Conservation (phyloP, 2,888 invertebrate species). For the Monochamus alternatus region DNA sequence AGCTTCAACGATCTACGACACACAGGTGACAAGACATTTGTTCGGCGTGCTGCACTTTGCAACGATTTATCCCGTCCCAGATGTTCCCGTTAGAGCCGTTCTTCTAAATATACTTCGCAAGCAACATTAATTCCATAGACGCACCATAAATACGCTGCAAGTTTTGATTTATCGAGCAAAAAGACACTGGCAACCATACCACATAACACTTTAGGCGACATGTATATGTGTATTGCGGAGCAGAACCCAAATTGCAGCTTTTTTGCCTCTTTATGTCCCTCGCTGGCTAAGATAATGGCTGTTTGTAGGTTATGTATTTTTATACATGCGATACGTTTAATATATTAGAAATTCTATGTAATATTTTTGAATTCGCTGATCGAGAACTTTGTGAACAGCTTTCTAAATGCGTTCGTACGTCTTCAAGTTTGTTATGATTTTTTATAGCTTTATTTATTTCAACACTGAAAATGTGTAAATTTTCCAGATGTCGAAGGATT, state of each 20-base stretch:
- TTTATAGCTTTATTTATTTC: too few species aligned
- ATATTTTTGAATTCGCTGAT: too few species aligned
- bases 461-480: too few species aligned
- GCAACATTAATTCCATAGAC: slow-evolving; percentile 32
- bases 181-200: not conserved
- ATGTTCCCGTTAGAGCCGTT: slow-evolving; percentile 56
- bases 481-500: too few species aligned
- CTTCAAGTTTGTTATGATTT: too few species aligned
- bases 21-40: slow-evolving; percentile 17
- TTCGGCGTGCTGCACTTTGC: slow-evolving; percentile 14
- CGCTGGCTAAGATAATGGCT: not conserved
- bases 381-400: too few species aligned
- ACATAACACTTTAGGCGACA: slow-evolving; percentile 23
- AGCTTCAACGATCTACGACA: not conserved
- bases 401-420: too few species aligned
- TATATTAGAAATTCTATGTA: too few species aligned
- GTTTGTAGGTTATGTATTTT: too few species aligned
- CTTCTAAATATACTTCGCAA: slow-evolving; percentile 30
- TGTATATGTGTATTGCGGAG: slow-evolving; percentile 20
- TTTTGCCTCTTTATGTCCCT: slow-evolving; percentile 9
- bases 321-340: too few species aligned
- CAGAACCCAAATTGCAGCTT: not conserved
- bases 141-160: slow-evolving; percentile 20
- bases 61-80: slow-evolving; percentile 58
- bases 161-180: slow-evolving; percentile 29